phyloP scores from a whole-genome alignment of 2,113 vertebrate species.

The Oophaga pumilio region DNA sequence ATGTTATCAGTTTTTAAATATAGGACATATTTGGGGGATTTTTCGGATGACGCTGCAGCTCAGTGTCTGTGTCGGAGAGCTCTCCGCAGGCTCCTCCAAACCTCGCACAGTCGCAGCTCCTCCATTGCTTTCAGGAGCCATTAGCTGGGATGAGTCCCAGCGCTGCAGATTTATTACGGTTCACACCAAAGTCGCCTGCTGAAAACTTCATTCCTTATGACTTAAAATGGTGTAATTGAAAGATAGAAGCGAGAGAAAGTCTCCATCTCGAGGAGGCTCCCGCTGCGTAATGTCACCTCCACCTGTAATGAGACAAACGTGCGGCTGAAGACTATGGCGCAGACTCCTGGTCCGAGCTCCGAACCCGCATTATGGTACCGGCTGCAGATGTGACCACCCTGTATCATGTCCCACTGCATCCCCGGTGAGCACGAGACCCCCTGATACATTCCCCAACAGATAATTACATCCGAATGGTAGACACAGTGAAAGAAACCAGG shows the following conservation, averaged over 20 bases:
- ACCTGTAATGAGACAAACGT: conserved; percentile 37
- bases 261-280: conserved; percentile 28
- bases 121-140: conserved; percentile 11
- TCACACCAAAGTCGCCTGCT: conserved; percentile 34
- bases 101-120: neutral
- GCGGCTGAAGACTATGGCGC: conserved; percentile 27
- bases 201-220: conserved; percentile 7
- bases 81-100: neutral
- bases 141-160: neutral
- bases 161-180: conserved; percentile 26
- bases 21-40: neutral
- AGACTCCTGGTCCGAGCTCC: neutral
- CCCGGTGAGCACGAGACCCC: neutral
- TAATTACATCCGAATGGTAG: neutral
- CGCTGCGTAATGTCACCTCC: conserved; percentile 38
- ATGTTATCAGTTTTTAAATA: too few relatives aligned
- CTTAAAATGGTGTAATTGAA: conserved; percentile 45
- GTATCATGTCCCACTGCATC: neutral
- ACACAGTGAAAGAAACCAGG: too few relatives aligned
- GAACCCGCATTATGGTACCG: neutral
- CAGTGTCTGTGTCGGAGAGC: neutral
- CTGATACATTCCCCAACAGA: neutral
- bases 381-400: neutral
- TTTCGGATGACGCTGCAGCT: neutral
- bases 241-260: conserved; percentile 37